These are phyloP conservation scores for Miniopterus natalensis DNA, from an alignment of 2,113 vertebrate genomes.

Conservation along the genomic window DNA sequence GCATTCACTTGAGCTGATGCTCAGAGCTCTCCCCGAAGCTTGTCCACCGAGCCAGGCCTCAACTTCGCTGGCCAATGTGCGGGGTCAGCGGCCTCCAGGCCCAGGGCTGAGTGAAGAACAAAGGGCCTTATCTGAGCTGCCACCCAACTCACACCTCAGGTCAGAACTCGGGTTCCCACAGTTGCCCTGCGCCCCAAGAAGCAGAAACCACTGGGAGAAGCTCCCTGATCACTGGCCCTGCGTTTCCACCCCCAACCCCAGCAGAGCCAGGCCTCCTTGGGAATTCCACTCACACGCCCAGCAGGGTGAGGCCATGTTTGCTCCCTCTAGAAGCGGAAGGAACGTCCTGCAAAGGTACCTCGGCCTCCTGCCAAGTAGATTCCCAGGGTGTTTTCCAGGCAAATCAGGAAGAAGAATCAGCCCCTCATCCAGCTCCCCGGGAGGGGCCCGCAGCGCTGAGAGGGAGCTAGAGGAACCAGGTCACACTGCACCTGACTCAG, in stretches of 20 bases:
- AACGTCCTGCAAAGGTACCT: slow-evolving; percentile 9
- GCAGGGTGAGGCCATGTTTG: background rate
- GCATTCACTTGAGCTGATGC: background rate
- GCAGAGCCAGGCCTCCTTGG: background rate
- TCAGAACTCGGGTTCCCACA: background rate
- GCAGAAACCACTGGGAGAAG: background rate
- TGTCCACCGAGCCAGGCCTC: background rate
- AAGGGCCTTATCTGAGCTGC: background rate
- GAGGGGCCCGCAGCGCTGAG: background rate
- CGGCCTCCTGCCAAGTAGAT: slow-evolving; percentile 33
- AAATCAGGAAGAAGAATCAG: slow-evolving; percentile 81
- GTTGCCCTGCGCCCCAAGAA: background rate
- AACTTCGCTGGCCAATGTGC: fast-evolving
- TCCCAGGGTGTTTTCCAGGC: slow-evolving; percentile 82
- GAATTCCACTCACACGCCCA: slow-evolving; percentile 67
- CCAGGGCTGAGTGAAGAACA: background rate
- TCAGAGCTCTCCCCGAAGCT: background rate
- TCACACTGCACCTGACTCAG: background rate
- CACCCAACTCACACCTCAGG: fast-evolving
- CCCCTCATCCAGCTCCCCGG: background rate
- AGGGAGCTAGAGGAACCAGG: background rate
- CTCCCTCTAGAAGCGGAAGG: slow-evolving; percentile 69
- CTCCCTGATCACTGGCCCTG: background rate
- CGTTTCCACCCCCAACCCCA: background rate
- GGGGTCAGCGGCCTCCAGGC: background rate